Conservation (phyloP, 1,140 invertebrate genomes). For the Pomacea maculata region DNA sequence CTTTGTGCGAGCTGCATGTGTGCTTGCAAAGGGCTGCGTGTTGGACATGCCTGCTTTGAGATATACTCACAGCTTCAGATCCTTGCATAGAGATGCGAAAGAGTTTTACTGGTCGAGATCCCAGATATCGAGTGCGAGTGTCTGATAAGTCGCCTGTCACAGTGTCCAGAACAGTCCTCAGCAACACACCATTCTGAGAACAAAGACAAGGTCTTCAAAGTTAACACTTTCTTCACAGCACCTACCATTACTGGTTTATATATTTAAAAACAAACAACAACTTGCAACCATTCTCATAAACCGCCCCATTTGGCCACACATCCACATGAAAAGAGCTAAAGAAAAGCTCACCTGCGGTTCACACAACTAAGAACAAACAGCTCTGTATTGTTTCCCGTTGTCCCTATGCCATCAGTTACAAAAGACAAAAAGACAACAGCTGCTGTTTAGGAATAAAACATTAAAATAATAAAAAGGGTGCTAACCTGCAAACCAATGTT, state of each 20-base stretch:
- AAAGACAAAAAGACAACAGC: too few species aligned
- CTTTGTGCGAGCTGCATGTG: too few species aligned
- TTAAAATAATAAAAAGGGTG: too few species aligned
- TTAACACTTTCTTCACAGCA: not conserved
- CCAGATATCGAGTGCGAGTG: constrained; percentile 94
- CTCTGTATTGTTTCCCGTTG: too few species aligned
- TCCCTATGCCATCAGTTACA: too few species aligned
- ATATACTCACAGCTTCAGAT: constrained; percentile 82
- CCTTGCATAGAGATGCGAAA: constrained; percentile 96
- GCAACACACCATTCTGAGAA: constrained; percentile 90
- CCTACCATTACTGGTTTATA: not conserved
- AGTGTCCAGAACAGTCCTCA: constrained; percentile 94
- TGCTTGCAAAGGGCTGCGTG: too few species aligned
- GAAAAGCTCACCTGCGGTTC: too few species aligned
- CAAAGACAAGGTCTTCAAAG: constrained; percentile 20
- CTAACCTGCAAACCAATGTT: constrained; percentile 89
- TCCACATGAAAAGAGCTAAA: not conserved
- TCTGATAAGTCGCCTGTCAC: constrained; percentile 97
- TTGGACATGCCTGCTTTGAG: too few species aligned
- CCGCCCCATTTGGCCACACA: not conserved
- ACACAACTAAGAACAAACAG: too few species aligned
- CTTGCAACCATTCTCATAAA: not conserved
- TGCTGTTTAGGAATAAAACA: too few species aligned
- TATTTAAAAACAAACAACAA: not conserved
- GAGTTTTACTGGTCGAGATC: constrained; percentile 93